Evolutionary conservation across 2,888 invertebrate species (phyloP).

Genomic region (Sabatieria punctata): DNA sequence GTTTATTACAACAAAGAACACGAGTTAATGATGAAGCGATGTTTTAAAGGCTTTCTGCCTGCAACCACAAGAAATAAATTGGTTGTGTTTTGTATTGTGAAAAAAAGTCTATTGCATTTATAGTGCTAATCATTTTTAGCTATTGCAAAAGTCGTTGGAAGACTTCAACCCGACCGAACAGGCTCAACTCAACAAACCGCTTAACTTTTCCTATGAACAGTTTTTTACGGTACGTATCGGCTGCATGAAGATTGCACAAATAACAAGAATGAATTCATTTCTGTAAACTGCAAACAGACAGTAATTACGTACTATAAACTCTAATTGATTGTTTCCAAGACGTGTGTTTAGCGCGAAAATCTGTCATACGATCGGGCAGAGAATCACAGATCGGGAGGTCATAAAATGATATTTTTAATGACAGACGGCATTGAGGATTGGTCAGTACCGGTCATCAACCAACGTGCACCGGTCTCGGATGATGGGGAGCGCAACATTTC

Average conservation of each 20-base stretch:
- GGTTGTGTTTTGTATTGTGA: no score
- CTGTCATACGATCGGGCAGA: conserved; percentile 7
- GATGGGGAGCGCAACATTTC: no score
- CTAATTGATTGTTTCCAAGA: not conserved
- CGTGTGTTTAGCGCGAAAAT: conserved; percentile 10
- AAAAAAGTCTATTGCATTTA: no score
- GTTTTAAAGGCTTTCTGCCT: conserved; percentile 21
- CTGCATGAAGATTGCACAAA: no score
- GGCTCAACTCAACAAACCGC: conserved; percentile 19
- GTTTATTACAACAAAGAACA: conserved; percentile 18
- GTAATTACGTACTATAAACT: not conserved
- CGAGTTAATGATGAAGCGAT: conserved; percentile 11
- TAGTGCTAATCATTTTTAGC: conserved; percentile 1
- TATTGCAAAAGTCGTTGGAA: conserved; percentile 1
- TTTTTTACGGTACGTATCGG: conserved; percentile 34
- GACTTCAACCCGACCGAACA: not conserved
- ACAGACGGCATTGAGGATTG: conserved; percentile 43
- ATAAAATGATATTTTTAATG: conserved; percentile 41
- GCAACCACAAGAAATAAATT: conserved; percentile 27
- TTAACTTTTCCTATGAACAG: conserved; percentile 37
- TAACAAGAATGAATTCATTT: no score
- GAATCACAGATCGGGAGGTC: conserved; percentile 33
- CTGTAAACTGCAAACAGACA: no score
- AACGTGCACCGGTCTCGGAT: conserved; percentile 19
- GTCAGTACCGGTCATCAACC: conserved; percentile 36